Evolutionary conservation across 2,888 invertebrate species (phyloP).

Genomic region (Mesorhabditis spiculigera): DNA sequence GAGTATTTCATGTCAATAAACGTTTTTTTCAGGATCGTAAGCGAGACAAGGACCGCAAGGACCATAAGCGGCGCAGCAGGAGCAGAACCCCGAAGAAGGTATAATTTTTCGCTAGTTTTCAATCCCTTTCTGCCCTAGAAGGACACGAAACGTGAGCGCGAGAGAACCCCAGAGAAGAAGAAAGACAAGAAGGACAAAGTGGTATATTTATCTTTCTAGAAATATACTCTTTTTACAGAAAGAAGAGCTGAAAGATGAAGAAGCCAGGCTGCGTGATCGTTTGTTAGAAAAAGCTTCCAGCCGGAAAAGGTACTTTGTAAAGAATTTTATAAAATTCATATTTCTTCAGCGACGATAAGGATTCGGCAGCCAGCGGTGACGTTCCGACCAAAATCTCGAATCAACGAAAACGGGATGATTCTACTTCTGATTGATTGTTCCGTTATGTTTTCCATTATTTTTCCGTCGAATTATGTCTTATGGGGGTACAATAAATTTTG

Average conservation of each 20-base stretch:
- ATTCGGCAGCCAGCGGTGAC: background rate
- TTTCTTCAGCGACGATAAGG: background rate
- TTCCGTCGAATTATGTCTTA: no score
- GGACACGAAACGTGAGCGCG: constrained; percentile 11
- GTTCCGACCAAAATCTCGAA: background rate
- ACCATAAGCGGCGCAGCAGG: constrained; percentile 17
- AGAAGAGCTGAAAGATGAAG: background rate
- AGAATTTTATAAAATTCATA: background rate
- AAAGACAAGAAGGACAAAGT: constrained; percentile 13
- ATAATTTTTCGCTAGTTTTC: constrained; percentile 1
- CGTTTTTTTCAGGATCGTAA: constrained; percentile 18
- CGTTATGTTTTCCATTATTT: no score
- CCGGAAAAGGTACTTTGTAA: background rate
- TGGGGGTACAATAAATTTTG: no score
- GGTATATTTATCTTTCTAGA: background rate
- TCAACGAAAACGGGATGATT: background rate
- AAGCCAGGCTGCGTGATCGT: background rate
- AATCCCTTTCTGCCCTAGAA: background rate
- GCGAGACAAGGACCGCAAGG: constrained; percentile 15
- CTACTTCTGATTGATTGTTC: background rate
- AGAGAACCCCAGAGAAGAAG: constrained; percentile 11
- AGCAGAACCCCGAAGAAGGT: constrained; percentile 19
- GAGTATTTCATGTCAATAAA: constrained; percentile 11
- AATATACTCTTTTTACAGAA: background rate
- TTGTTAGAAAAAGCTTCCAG: background rate